Conservation (phyloP, 2,888 invertebrate species). For the Machimus atricapillus region DNA sequence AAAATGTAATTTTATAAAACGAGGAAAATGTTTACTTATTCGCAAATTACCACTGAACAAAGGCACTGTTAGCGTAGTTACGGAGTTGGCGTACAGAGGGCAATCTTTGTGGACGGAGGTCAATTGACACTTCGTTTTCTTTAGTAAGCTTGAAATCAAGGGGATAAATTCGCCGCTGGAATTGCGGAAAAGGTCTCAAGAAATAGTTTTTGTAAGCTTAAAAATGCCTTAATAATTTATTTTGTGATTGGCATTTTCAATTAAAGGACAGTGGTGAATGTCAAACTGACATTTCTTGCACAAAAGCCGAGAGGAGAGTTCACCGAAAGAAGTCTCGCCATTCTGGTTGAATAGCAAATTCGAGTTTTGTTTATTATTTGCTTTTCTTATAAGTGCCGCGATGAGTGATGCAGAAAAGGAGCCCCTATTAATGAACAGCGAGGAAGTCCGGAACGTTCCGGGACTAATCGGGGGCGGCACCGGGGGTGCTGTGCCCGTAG, state of each 20-base stretch:
- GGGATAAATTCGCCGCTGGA: background rate
- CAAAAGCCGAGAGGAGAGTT: background rate
- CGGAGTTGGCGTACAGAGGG: background rate
- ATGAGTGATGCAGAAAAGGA: conserved; percentile 61
- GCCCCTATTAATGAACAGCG: conserved; percentile 54
- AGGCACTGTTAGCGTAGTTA: background rate
- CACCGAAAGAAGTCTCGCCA: background rate
- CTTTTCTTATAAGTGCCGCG: conserved; percentile 51
- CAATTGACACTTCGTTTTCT: background rate
- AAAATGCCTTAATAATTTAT: background rate
- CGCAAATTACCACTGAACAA: background rate
- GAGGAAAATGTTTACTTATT: background rate
- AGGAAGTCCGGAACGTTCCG: background rate
- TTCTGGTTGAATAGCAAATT: conserved; percentile 4
- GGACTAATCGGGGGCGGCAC: background rate
- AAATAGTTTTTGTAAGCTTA: background rate
- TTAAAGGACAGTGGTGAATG: background rate
- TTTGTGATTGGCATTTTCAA: background rate
- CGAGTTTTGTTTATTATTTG: conserved; percentile 24
- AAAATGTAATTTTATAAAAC: background rate
- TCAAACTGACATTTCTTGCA: conserved; percentile 25
- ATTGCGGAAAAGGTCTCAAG: background rate
- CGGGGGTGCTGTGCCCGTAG: background rate
- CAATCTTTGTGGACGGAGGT: background rate
- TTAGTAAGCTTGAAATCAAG: background rate